Percentiles rank a stretch among this genome's conserved stretches.
Evolutionary conservation across 2,113 vertebrate species (phyloP).

Genomic region (Oenanthe melanoleuca): DNA sequence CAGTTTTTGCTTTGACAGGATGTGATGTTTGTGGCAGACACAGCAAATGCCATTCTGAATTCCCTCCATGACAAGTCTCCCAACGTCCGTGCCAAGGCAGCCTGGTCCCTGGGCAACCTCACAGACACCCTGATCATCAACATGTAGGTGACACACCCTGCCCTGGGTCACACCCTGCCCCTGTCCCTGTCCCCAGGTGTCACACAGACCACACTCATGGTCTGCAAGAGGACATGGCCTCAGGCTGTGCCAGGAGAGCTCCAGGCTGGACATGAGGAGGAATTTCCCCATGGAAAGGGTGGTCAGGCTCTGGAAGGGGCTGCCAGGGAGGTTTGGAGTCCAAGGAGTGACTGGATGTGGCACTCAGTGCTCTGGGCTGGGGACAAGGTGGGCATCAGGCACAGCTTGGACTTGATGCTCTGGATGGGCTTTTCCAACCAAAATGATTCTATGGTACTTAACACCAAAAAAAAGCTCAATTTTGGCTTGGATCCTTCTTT

Average conservation of each 20-base stretch:
- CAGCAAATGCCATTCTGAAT: slow-evolving; percentile 88
- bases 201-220: rapidly evolving
- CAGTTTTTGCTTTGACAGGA: slow-evolving; percentile 77
- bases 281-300: not conserved
- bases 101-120: slow-evolving; percentile 96
- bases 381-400: not conserved
- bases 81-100: slow-evolving; percentile 93
- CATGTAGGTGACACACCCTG: slow-evolving; percentile 78
- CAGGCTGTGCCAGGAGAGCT: not conserved
- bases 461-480: not conserved
- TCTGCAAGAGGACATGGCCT: not conserved
- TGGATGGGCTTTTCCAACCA: not conserved
- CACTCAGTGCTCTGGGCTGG: not conserved
- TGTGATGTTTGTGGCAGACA: slow-evolving; percentile 96
- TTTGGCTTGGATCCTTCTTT: not conserved
- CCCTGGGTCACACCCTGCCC: not conserved
- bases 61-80: slow-evolving; percentile 89
- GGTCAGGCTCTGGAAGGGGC: not conserved
- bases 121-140: slow-evolving; percentile 94
- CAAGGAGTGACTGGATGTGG: not conserved
- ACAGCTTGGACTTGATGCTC: rapidly evolving
- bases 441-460: not conserved
- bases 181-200: rapidly evolving
- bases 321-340: not conserved
- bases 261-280: not conserved